Evolutionary conservation across 2,113 vertebrate genomes (phyloP).

Genomic region (Piprites chloris): DNA sequence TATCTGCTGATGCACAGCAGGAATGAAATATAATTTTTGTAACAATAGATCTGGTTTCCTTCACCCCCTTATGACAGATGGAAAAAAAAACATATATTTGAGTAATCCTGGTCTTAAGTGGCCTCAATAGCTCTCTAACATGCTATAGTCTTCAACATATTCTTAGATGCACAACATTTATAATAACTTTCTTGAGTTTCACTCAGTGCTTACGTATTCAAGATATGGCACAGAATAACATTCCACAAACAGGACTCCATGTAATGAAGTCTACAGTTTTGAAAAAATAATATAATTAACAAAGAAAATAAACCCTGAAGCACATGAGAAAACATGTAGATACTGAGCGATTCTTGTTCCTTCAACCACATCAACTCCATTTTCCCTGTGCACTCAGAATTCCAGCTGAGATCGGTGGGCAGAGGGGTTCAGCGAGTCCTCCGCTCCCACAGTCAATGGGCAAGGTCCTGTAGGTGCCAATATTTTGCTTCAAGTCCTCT

Average conservation of each 20-base stretch:
- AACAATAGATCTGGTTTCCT: not conserved
- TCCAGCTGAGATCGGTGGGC: not conserved
- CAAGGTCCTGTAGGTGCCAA: not conserved
- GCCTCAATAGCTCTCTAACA: not conserved
- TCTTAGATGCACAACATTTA: not conserved
- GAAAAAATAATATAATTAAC: not conserved
- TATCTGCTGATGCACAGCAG: not conserved
- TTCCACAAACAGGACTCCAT: not conserved
- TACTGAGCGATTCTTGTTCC: not conserved
- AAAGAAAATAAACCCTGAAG: not conserved
- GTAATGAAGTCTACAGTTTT: not conserved
- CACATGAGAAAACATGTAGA: accelerated
- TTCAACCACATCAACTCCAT: not conserved
- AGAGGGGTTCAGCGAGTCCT: not conserved
- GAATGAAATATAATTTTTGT: not conserved
- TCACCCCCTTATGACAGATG: not conserved
- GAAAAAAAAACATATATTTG: not conserved
- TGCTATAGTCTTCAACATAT: not conserved
- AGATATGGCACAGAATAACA: not conserved
- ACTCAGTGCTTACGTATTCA: not conserved
- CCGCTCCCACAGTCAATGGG: not conserved
- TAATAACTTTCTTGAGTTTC: not conserved
- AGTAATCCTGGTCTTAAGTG: not conserved
- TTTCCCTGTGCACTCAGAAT: not conserved
- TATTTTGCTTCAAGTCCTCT: not conserved